phyloP scores from a whole-genome alignment of 1,140 invertebrate species.

The Ectropis grisescens region DNA sequence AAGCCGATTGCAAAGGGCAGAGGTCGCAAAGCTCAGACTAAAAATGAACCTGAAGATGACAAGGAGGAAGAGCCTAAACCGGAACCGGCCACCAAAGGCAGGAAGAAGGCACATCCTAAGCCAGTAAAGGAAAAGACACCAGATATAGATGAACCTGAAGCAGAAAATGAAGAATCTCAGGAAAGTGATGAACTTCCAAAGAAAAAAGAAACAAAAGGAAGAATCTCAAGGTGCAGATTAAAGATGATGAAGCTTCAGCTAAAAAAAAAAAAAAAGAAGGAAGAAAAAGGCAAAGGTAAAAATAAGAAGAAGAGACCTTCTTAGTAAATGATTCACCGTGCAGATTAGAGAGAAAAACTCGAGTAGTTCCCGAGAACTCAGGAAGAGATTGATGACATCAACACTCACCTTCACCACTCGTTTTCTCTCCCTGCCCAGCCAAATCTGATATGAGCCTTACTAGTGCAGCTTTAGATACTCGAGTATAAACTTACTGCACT shows the following conservation, averaged over 20 bases:
- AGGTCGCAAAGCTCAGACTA: conserved; percentile 31
- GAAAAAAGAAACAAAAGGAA: conserved; percentile 32
- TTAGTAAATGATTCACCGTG: too few species aligned
- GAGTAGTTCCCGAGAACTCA: too few species aligned
- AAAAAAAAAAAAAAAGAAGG: conserved; percentile 40
- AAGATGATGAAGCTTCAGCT: conserved; percentile 15
- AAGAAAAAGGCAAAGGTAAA: conserved; percentile 43
- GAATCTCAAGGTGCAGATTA: conserved; percentile 7
- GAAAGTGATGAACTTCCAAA: conserved; percentile 23
- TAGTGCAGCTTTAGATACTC: too few species aligned
- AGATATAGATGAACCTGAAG: conserved; percentile 17
- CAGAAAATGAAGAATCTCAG: conserved; percentile 16
- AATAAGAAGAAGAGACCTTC: too few species aligned
- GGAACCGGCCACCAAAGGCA: conserved; percentile 31
- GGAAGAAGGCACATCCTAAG: conserved; percentile 35
- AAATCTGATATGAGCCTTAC: too few species aligned
- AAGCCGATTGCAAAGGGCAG: conserved; percentile 35
- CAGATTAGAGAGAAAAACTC: too few species aligned
- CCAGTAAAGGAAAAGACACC: conserved; percentile 26
- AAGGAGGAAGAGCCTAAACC: conserved; percentile 25
- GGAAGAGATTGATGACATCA: too few species aligned
- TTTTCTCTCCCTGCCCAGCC: too few species aligned
- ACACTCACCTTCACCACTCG: too few species aligned
- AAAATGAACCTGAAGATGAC: conserved; percentile 32
- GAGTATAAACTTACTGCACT: too few species aligned